Base-by-base conservation (phyloP, 2,113 vertebrate genomes). In the Sprattus sprattus region DNA sequence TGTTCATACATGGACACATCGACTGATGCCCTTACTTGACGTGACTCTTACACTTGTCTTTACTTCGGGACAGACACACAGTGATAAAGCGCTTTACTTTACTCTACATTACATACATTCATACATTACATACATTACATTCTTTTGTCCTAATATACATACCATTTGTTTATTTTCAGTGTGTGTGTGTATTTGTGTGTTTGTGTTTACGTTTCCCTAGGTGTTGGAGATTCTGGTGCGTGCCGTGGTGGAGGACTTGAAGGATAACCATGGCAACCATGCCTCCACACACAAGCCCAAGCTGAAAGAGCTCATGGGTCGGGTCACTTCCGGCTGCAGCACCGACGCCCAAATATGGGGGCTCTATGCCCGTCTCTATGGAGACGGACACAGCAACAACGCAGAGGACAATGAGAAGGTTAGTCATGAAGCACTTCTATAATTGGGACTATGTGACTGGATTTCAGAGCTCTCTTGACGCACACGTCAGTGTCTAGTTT, bases 351-450 rank as follows among this genome's bases (percentile, higher is more conserved):
- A 96, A 22, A 89, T 99, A 88, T 99, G 98, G 98, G 95, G 90
- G 86, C 94, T 97, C 86, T 99, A 99, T 10, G 97, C 97, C 4
- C 91, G 20, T 3, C 91, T 99, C 0, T 95, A 96, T 39, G 97
- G 96, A 28, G 93, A 95, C 0, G 98, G 98, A 4, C 93, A 90
- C 85, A 95, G 94, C 64, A 89, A 89, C 32, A 93, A 87, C 64
- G 75, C 85, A 16, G 96, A 97, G 71, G 97, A 99, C 83, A 95
- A 96, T 0, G 95, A 98, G 32, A 99, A 98, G 95, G 98, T 98
- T 45, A 75, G 86, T 81, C 3, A 45, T 25, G 8, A 46, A 45
- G 5, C 64, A 18, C 6, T 18, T 13, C 9, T 7, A 10, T 52
- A 10, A 22, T 47, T 47, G 7, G 6, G 60, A 64, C 39, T 16